Evolutionary conservation across 2,888 invertebrate genomes (phyloP).

Genomic region (Malacosoma neustria): DNA sequence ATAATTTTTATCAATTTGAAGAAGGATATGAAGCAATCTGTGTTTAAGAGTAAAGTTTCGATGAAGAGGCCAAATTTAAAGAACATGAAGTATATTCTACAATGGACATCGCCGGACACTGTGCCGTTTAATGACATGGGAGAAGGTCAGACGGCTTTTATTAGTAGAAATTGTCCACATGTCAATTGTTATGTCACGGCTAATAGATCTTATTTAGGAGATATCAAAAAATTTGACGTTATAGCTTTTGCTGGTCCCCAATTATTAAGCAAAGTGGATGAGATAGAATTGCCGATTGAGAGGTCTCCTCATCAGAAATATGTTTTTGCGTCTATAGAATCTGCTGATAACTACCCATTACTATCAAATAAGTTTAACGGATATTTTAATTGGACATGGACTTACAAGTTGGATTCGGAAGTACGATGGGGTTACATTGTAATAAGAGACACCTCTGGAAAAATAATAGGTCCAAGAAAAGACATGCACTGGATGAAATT

Average conservation of each 20-base stretch:
- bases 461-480: slow-evolving; percentile 37
- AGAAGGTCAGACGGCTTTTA: slow-evolving; percentile 31
- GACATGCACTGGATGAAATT: slow-evolving; percentile 41
- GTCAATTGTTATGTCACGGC: slow-evolving; percentile 38
- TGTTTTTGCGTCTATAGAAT: slow-evolving; percentile 41
- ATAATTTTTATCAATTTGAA: background rate
- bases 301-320: slow-evolving; percentile 38
- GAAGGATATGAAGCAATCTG: background rate
- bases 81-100: slow-evolving; percentile 38
- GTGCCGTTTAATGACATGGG: slow-evolving; percentile 40
- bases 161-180: slow-evolving; percentile 30
- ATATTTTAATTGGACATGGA: slow-evolving; percentile 53
- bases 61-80: background rate
- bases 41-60: background rate
- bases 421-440: slow-evolving; percentile 36
- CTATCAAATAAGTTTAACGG: slow-evolving; percentile 25
- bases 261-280: slow-evolving; percentile 2
- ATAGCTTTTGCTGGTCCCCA: slow-evolving; percentile 19
- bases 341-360: slow-evolving; percentile 32
- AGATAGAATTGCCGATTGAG: slow-evolving; percentile 16
- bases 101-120: slow-evolving; percentile 32
- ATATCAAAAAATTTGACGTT: slow-evolving; percentile 20
- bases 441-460: slow-evolving; percentile 30
- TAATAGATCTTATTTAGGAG: slow-evolving; percentile 13
- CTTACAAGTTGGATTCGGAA: slow-evolving; percentile 42